Percentiles rank a stretch among this genome's conserved stretches.
These are phyloP conservation scores for Pyrocephalus nanus DNA, from an alignment of 2,797 vertebrate genomes.

Conservation along the genomic window DNA sequence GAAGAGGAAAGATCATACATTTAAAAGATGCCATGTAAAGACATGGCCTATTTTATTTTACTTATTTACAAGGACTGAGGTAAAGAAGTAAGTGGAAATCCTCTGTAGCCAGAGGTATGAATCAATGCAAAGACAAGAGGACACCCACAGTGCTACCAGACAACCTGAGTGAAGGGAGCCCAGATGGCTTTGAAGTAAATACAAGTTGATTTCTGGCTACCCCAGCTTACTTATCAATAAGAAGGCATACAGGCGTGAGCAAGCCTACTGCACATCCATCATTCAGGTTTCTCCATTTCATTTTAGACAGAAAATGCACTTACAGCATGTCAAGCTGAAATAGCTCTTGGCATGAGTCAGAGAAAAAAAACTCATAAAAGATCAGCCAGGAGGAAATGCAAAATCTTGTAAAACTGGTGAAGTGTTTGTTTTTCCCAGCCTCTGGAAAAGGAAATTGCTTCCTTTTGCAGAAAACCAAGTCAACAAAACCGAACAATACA, in stretches of 20 bases:
- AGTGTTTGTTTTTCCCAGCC: background rate
- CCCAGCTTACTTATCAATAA: background rate
- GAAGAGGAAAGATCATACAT: background rate
- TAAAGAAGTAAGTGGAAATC: background rate
- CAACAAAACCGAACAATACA: background rate
- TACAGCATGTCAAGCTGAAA: background rate
- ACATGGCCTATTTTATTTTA: background rate
- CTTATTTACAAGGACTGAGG: background rate
- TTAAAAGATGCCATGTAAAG: background rate
- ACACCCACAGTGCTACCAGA: background rate
- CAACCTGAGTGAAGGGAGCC: background rate
- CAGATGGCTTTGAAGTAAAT: constrained; percentile 23
- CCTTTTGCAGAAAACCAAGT: background rate
- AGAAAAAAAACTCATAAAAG: background rate
- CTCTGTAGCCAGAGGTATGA: background rate
- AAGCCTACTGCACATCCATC: background rate
- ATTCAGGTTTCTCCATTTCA: background rate
- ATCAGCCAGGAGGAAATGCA: background rate
- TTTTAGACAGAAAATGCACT: constrained; percentile 25
- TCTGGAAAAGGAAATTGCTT: background rate
- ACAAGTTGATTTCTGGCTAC: constrained; percentile 4
- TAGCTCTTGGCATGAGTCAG: constrained; percentile 14
- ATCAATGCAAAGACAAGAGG: constrained; percentile 7
- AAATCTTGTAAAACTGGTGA: background rate
- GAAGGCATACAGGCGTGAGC: background rate